phyloP scores from a whole-genome alignment of 2,113 vertebrate species.

The Callipepla squamata region DNA sequence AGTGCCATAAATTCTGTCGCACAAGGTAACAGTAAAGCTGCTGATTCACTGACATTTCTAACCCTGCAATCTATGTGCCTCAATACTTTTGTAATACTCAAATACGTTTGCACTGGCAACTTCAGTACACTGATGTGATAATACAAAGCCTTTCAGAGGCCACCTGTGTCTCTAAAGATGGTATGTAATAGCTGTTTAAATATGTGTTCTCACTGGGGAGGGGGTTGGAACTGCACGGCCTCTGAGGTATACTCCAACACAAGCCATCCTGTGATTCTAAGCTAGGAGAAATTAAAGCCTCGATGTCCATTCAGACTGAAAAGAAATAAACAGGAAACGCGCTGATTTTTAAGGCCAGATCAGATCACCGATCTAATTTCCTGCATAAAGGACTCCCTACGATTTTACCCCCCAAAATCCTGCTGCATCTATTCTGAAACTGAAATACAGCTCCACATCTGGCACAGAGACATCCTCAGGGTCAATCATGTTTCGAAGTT shows the following conservation, averaged over 20 bases:
- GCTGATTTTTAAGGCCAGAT: slow-evolving; percentile 10
- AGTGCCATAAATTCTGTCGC: neutral
- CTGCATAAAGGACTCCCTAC: neutral
- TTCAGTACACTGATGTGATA: neutral
- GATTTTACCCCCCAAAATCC: neutral
- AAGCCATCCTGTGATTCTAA: too few relatives aligned
- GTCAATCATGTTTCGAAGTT: neutral
- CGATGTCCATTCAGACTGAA: neutral
- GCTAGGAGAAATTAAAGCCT: neutral
- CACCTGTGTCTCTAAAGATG: neutral
- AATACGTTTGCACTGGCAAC: neutral
- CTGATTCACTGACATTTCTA: neutral
- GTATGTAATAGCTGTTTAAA: neutral
- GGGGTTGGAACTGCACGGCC: too few relatives aligned
- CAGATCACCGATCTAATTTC: neutral
- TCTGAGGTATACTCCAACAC: too few relatives aligned
- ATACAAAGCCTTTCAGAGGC: neutral
- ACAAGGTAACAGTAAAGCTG: neutral
- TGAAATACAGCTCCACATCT: neutral
- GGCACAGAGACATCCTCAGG: neutral
- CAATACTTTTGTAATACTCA: slow-evolving; percentile 5
- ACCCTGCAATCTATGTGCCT: neutral
- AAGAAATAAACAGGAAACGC: slow-evolving; percentile 1
- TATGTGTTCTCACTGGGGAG: neutral
- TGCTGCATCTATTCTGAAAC: neutral